Conservation (phyloP, 1,140 invertebrate genomes). For the Eriocheir sinensis region DNA sequence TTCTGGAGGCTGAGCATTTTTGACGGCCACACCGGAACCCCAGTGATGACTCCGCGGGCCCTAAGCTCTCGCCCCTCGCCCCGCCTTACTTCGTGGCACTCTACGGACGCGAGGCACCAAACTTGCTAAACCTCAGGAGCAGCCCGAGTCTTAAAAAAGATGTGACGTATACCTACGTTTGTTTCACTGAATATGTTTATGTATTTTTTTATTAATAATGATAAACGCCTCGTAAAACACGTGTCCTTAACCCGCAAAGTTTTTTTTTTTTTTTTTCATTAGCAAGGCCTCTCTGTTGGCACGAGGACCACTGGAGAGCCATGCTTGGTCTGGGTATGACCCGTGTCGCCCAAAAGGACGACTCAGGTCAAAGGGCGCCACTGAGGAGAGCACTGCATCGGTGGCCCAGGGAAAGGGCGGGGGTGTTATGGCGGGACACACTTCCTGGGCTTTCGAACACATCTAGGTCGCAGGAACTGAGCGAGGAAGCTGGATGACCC, state of each 20-base stretch:
- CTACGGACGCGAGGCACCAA: neutral
- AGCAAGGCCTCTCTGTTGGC: neutral
- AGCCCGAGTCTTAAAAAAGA: neutral
- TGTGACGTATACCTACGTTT: neutral
- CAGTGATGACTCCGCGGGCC: too few species aligned
- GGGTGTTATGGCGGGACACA: too few species aligned
- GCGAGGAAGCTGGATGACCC: neutral
- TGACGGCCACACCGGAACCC: too few species aligned
- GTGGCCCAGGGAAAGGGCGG: too few species aligned
- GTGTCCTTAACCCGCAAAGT: neutral
- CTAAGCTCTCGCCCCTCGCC: too few species aligned
- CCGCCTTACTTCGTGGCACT: too few species aligned
- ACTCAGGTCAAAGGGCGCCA: neutral
- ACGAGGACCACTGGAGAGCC: neutral
- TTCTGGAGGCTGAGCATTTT: too few species aligned
- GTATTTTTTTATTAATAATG: neutral
- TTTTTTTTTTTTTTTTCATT: neutral
- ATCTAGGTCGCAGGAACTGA: neutral
- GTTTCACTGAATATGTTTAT: neutral
- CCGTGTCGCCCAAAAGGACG: neutral
- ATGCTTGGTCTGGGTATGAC: too few species aligned
- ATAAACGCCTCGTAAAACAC: neutral
- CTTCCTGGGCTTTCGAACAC: neutral
- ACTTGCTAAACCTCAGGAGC: neutral
- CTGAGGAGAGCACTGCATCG: neutral